Evolutionary conservation across 2,797 vertebrate species (phyloP), one percentile per base, ranked within the genome.

Genomic region (Lepus oiostolus): DNA sequence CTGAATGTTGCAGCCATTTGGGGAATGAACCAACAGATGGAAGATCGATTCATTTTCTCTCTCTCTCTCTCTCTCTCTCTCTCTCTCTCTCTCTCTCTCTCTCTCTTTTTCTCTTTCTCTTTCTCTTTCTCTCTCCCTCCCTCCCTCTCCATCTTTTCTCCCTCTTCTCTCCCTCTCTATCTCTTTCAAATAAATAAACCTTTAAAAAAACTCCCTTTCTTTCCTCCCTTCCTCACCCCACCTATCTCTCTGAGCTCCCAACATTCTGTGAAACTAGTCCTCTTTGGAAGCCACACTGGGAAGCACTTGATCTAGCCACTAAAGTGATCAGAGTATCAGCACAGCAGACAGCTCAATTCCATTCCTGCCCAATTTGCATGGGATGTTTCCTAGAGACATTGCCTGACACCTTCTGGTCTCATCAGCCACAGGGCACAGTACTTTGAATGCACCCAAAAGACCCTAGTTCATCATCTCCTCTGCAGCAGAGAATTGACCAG

Each of bases 341-440:
- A 77, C 7, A 93, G 50, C 28, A 68, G 14, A 91, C n/a, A 76
- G 21, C 68, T 87, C 52, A 74, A 21, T 72, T 91, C 52, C 4
- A 79, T 52, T 86, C 52, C 30, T 89, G 32, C 4, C n/a, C 9
- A 91, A 94, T 24, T 12, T 88, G 19, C 63, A 35, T 62, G 74
- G 24, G 3, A n/a, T 28, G 26, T 76, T 79, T 94, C 77, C 80
- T 63, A 90, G n/a, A 81, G 35, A 91, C 87, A 75, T 7, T 47
- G n/a, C 32, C 12, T 86, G 9, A 82, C 75, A 77, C 72, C 30
- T 47, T 95, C 30, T 74, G 35, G n/a, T 74, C 67, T 28, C 71
- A 67, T 52, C 14, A 88, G n/a, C 13, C 76, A 87, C 35, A 81
- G 74, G 96, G 79, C 72, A 93, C 88, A 96, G n/a, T 71, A 90